A percentile compares a stretch with the other conserved stretches of the same genome.
Evolutionary conservation across 2,113 vertebrate genomes (phyloP).

Genomic region (Aythya baeri): DNA sequence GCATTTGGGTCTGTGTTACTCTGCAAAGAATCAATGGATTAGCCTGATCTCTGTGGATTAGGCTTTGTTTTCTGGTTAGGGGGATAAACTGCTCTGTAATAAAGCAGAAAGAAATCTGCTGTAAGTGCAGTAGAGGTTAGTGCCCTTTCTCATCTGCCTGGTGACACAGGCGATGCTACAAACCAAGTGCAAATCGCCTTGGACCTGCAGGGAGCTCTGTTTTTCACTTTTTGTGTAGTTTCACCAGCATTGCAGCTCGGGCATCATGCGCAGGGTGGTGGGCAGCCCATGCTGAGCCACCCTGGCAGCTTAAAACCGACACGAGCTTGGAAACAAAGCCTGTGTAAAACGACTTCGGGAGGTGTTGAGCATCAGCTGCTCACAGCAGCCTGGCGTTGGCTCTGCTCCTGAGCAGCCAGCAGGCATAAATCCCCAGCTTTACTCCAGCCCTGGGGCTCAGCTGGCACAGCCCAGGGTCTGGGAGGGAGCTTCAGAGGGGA

Average conservation of each 20-base stretch:
- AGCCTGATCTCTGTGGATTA: conserved; percentile 57
- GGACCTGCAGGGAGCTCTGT: not conserved
- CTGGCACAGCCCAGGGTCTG: not conserved
- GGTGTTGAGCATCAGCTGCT: conserved; percentile 49
- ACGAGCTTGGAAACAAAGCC: conserved; percentile 30
- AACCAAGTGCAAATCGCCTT: not conserved
- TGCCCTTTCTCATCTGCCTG: not conserved
- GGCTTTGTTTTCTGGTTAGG: conserved; percentile 23
- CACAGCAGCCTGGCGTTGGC: conserved; percentile 33
- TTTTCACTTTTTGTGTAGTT: not conserved
- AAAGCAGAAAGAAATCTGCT: conserved; percentile 10
- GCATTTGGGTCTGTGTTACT: not conserved
- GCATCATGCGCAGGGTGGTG: not conserved
- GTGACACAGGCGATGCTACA: not conserved
- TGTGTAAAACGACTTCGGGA: conserved; percentile 29
- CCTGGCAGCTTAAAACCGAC: conserved; percentile 16
- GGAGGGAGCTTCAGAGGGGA: not conserved
- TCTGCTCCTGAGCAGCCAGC: conserved; percentile 8
- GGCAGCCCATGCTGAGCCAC: not conserved
- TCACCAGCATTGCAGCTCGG: not conserved
- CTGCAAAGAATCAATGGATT: conserved; percentile 1
- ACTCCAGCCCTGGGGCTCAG: not conserved
- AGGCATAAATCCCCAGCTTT: not conserved
- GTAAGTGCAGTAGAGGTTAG: conserved; percentile 10
- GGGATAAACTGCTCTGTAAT: not conserved